Base-by-base conservation (phyloP, 2,888 invertebrate species). In the Andrena fulva region DNA sequence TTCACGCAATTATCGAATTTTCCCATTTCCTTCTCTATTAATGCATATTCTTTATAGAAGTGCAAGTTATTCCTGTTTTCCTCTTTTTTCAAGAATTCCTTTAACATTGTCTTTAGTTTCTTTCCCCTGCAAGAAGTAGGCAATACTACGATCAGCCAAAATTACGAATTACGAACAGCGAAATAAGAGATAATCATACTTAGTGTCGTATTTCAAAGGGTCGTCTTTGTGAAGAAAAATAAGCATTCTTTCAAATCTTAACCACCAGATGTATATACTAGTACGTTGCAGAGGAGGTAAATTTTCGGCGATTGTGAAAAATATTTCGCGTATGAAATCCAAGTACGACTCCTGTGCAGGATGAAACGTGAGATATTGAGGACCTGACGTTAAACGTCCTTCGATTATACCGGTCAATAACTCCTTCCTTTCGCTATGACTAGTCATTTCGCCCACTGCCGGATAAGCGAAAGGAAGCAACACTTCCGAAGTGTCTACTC, bases 291-390 rank as follows among this genome's bases (percentile, higher is more conserved):
- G 90, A 24, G 85, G 6, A 2, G 90, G 73, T 80, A 95, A 94
- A 89, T 94, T 94, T 69, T 95, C 94, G 20, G 95, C 94, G 82
- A 95, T 95, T 59, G 94, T 94, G 73, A 94, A 92, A 89, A 96
- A 95, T 50, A 95, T 91, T 20, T 94, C 93, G 29, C 95, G 92
- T 0, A 96, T 89, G 86, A 96, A 95, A 60, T 95, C 94, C 31
- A 95, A 92, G 88, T 95, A 96, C 29, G 95, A 94, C 86, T 96
- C 96, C 89, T 95, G 95, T 0, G 96, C 96, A n/a, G 96, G 95
- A 70, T 95, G 94, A 29, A 94, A 94, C 81, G 95, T 95, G 29
- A 96, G 88, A 89, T 95, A 96, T 82, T 96, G 96, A 8, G 96
- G 96, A 24, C 95, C 95, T 0, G 95, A 95, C 10, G 95, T 94